Percentiles rank a stretch among this genome's conserved stretches.
Conservation (phyloP, 2,888 invertebrate species). For the Phengaris arion region DNA sequence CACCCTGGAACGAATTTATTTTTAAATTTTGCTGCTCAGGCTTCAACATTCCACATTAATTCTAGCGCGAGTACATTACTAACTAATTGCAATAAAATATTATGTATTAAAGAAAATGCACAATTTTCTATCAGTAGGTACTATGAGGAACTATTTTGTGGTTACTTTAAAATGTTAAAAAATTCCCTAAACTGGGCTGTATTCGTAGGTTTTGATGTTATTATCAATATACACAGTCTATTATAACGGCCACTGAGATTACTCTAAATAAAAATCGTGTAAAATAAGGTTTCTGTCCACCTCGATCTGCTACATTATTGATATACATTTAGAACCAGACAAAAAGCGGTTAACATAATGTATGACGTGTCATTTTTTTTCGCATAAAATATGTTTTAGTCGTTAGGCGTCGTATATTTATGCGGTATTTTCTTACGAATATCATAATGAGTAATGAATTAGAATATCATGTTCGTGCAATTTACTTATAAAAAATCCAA, state of each 20-base stretch:
- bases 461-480: conserved; percentile 40
- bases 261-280: conserved; percentile 45
- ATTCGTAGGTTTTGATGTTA: conserved; percentile 68
- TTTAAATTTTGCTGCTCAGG: conserved; percentile 38
- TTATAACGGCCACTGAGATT: conserved; percentile 49
- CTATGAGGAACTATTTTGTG: conserved; percentile 79
- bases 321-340: conserved; percentile 40
- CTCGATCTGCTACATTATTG: conserved; percentile 39
- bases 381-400: conserved; percentile 25
- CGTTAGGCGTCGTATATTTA: conserved; percentile 26
- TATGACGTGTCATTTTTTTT: conserved; percentile 24
- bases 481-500: conserved; percentile 39
- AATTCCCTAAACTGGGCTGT: conserved; percentile 53
- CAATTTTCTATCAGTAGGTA: conserved; percentile 78
- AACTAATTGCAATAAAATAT: conserved; percentile 71
- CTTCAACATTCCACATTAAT: conserved; percentile 39
- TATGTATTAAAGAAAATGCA: conserved; percentile 74
- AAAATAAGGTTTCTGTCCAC: conserved; percentile 45
- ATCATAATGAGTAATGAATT: conserved; percentile 37
- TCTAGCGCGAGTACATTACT: conserved; percentile 66
- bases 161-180: conserved; percentile 59
- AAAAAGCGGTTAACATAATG: conserved; percentile 23
- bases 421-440: conserved; percentile 27
- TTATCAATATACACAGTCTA: conserved; percentile 74
- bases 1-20: conserved; percentile 32